phyloP scores from a whole-genome alignment of 2,888 invertebrate genomes.

The Agonopterix subpropinquella region DNA sequence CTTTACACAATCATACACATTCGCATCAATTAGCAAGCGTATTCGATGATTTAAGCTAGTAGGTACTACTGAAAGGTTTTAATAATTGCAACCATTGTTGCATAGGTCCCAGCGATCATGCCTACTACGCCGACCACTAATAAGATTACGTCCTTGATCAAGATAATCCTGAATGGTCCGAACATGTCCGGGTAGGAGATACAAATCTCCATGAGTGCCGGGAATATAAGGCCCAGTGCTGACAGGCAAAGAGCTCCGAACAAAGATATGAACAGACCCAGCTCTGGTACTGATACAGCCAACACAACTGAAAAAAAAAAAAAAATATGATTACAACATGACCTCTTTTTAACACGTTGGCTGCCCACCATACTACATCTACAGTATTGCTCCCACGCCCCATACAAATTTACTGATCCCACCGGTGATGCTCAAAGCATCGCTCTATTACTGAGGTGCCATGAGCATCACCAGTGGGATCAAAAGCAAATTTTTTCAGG shows the following conservation, averaged over 20 bases:
- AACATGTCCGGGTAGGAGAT: slow-evolving; percentile 74
- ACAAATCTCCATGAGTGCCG: slow-evolving; percentile 77
- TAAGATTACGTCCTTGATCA: slow-evolving; percentile 70
- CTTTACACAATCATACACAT: no score
- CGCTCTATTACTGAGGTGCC: no score
- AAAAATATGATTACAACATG: no score
- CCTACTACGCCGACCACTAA: slow-evolving; percentile 78
- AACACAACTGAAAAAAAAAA: slow-evolving; percentile 78
- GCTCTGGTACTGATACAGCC: slow-evolving; percentile 85
- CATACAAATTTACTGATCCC: no score
- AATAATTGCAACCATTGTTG: slow-evolving; percentile 77
- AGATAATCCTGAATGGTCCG: slow-evolving; percentile 41
- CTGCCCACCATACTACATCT: no score
- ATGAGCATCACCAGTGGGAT: no score
- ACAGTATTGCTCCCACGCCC: no score
- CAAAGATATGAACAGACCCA: slow-evolving; percentile 86
- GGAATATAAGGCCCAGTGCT: slow-evolving; percentile 91
- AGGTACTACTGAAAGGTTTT: background rate
- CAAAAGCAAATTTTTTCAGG: no score
- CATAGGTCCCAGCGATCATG: slow-evolving; percentile 80
- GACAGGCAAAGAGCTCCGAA: slow-evolving; percentile 93
- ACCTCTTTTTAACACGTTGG: no score
- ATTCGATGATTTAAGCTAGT: no score
- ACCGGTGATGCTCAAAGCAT: no score
- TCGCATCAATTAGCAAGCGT: no score